Evolutionary conservation across 1,140 invertebrate species (phyloP), one percentile per base, ranked within the genome.

Genomic region (Drosophila setifemur): DNA sequence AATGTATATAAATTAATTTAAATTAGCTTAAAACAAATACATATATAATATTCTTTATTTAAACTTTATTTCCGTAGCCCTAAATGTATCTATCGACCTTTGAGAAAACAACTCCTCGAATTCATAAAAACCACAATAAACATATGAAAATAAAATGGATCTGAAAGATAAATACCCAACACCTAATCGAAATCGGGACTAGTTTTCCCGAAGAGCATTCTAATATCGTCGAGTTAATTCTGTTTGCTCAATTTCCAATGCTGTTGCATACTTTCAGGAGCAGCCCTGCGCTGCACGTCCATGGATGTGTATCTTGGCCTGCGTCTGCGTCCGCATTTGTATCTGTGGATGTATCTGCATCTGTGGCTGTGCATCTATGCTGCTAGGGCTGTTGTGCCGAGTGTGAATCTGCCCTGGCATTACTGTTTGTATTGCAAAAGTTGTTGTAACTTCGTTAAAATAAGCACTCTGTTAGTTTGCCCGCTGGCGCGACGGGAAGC

Each of bases 391-490:
- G 70, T 79, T 83, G 81, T 79, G 66, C 60, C 48, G 81, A 83
- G 79, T 83, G 79, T 83, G 79, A 83, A 83, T 83, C 81, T 85
- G 81, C 79, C 79, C 79, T 71, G 74, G 79, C 58, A 85, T 85
- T 85, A 86, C 79, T 83, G 79, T 83, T 83, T 83, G 79, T 83
- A 83, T 83, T 83, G 79, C 81, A 58, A 86, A 83, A 83, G 81
- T 83, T 85, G 81, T 83, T 83, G 79, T 86, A 83, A 83, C 79
- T 83, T 83, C 79, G 79, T 83, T 83, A 83, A 83, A 83, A 85
- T 83, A 85, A 83, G 79, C 79, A 79, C 79, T 83, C 81, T 72
- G 79, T 85, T 83, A 83, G 79, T 86, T 83, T 86, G 70, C 70
- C 81, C 66, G 81, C 60, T 83, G 79, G 81, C 66, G 63, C 76